Conservation (phyloP, 2,888 invertebrate species). For the Andrena praecox region DNA sequence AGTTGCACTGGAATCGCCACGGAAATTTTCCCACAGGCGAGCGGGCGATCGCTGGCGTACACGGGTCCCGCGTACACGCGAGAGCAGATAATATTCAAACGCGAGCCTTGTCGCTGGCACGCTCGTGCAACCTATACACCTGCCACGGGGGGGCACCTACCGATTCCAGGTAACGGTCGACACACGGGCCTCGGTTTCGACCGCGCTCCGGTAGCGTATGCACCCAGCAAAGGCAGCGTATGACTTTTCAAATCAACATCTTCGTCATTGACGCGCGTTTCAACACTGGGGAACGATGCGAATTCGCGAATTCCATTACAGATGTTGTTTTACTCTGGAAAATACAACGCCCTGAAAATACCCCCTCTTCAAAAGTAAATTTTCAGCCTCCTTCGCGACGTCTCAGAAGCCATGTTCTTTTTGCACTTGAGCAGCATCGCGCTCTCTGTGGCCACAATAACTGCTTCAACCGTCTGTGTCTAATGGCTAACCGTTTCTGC, state of each 20-base stretch:
- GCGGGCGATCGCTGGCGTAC: slow-evolving; percentile 46
- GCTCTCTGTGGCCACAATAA: too few species aligned
- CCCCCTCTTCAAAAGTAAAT: too few species aligned
- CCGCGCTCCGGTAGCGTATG: slow-evolving; percentile 18
- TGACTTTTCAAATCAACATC: too few species aligned
- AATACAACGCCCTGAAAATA: too few species aligned
- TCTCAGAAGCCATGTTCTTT: too few species aligned
- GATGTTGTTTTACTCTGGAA: not conserved
- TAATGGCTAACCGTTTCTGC: too few species aligned
- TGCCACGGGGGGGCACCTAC: slow-evolving; percentile 10
- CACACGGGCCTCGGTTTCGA: slow-evolving; percentile 37
- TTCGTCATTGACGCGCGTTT: not conserved
- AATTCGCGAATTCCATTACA: not conserved
- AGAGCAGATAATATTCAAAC: slow-evolving; percentile 56
- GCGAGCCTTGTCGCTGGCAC: slow-evolving; percentile 57
- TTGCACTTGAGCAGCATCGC: too few species aligned
- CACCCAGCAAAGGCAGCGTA: too few species aligned
- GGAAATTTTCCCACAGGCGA: slow-evolving; percentile 79
- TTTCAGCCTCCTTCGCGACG: too few species aligned
- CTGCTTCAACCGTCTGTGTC: too few species aligned
- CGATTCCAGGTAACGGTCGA: slow-evolving; percentile 46
- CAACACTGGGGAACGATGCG: not conserved
- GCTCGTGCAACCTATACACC: slow-evolving; percentile 48
- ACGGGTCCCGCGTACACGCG: slow-evolving; percentile 44
- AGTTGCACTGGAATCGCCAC: slow-evolving; percentile 71